Evolutionary conservation across 2,888 invertebrate genomes (phyloP), one percentile per base, ranked within the genome.

Genomic region (Clostera curtula): DNA sequence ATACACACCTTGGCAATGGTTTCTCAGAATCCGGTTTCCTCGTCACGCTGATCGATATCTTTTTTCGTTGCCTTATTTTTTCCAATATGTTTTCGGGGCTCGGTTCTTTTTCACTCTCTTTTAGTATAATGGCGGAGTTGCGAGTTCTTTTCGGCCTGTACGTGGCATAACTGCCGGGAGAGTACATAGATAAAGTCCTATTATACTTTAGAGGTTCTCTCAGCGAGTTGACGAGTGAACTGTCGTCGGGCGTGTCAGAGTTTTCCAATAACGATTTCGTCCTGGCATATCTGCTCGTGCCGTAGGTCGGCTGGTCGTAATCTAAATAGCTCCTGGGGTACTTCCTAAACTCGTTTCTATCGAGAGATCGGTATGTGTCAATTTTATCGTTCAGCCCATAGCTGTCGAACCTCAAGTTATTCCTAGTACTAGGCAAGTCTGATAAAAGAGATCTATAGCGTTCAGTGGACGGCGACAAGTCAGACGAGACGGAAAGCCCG

Each of bases 41-140:
- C 27, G 79, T 82, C 50, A 80, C 82, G 65, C 76, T 79, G 59
- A 80, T 79, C 11, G 79, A 79, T 49, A 77, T 72, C 42, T 73
- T 77, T 56, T 84, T 85, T 50, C 82, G 70, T 43, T 84, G 75
- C 55, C 73, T 74, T 54, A 85, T 85, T 70, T 77, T 83, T 27
- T 83, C 84, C 39, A 84, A 51, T 48, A 85, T 79, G 39, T 83
- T 84, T 58, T 85, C 85, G 8, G 84, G 80, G 40, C 79, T 83
- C 26, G 74, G 74, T 53, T 84, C 84, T 43, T 79, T 83, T 56
- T 79, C 80, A 45, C 79, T 76, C 43, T 84, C 83, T 50, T 83
- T 83, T 19, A 85, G 54, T 52, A 85, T 76, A 22, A 85, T 84
- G 10, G 85, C 85, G 12, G 85, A 74, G 49, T 85, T 85, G 43